Conservation (phyloP, 1,140 invertebrate genomes). For the Acromyrmex echinatior region DNA sequence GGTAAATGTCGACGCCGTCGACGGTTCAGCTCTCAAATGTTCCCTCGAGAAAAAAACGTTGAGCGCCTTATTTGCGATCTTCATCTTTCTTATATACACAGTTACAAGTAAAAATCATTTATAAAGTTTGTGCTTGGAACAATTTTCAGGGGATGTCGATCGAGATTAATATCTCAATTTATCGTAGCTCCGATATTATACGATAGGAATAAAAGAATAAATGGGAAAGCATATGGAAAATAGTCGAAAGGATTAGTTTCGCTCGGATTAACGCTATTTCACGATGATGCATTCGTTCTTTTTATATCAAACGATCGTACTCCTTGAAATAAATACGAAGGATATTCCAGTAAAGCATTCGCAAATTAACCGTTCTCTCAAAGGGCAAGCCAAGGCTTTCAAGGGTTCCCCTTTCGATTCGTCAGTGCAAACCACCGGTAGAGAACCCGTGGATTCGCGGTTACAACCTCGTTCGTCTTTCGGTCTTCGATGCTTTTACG, state of each 20-base stretch:
- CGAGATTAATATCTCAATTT: conserved; percentile 24
- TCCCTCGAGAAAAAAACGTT: not conserved
- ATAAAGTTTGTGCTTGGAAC: not conserved
- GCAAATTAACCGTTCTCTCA: conserved; percentile 54
- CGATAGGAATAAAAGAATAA: not conserved
- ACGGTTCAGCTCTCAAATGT: conserved; percentile 45
- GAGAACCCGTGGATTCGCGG: conserved; percentile 32
- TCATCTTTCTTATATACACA: conserved; percentile 5
- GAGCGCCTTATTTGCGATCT: not conserved
- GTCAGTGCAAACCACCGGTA: conserved; percentile 25
- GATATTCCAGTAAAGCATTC: conserved; percentile 27
- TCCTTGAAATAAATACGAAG: conserved; percentile 35
- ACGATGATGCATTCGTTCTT: not conserved
- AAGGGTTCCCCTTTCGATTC: conserved; percentile 40
- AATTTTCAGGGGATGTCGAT: not conserved
- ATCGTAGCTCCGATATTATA: not conserved
- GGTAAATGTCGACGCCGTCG: conserved; percentile 50
- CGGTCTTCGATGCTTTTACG: conserved; percentile 54
- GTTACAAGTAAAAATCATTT: not conserved
- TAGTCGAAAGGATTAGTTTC: not conserved
- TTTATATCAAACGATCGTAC: conserved; percentile 12
- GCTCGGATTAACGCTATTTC: conserved; percentile 4
- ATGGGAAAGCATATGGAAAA: not conserved
- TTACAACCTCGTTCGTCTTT: conserved; percentile 51
- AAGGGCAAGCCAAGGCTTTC: conserved; percentile 27